Percentiles rank a stretch among this genome's conserved stretches.
Evolutionary conservation across 2,797 vertebrate genomes (phyloP).

Genomic region (Acridotheres tristis): DNA sequence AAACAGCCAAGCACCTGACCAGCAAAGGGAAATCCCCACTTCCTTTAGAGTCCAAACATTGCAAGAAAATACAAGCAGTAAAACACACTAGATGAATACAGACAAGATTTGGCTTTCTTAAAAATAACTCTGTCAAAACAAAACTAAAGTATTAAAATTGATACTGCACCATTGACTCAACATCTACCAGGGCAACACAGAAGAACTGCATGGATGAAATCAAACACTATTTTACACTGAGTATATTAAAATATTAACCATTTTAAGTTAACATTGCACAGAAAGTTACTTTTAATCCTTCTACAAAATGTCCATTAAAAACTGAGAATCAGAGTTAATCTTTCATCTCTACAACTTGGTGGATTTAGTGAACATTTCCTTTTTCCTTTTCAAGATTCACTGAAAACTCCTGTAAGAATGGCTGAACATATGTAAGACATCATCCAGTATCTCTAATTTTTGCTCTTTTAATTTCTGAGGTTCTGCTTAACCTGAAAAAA

Average conservation of each 20-base stretch:
- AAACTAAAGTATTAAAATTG: not conserved
- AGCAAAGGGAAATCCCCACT: not conserved
- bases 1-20: not conserved
- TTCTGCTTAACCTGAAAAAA: not conserved
- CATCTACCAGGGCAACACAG: not conserved
- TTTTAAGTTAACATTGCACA: not conserved
- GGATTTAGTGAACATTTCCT: not conserved
- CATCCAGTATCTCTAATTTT: not conserved
- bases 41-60: not conserved
- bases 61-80: not conserved
- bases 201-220: not conserved
- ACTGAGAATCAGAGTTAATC: not conserved
- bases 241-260: not conserved
- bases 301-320: not conserved
- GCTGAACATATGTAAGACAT: not conserved
- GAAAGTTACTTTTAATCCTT: not conserved
- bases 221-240: not conserved
- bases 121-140: not conserved
- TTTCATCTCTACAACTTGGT: not conserved
- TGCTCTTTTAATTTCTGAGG: constrained; percentile 23
- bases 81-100: not conserved
- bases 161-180: not conserved
- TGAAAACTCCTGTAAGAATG: not conserved
- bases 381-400: not conserved
- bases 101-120: not conserved